Percentiles rank a stretch among this genome's conserved stretches.
Conservation (phyloP, 2,113 vertebrate species). For the Phalacrocorax aristotelis region DNA sequence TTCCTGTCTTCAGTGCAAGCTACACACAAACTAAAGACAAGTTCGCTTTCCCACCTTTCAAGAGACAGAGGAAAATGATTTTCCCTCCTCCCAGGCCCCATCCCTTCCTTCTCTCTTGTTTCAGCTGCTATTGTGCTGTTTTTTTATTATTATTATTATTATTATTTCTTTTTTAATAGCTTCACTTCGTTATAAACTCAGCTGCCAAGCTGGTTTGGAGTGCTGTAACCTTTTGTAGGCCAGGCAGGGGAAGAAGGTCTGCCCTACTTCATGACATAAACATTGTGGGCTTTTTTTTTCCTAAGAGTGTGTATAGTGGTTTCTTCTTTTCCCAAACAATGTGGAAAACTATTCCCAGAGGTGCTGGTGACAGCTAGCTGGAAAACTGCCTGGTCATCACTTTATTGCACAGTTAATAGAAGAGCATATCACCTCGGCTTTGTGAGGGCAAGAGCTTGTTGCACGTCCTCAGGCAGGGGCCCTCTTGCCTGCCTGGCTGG, state of each 20-base stretch:
- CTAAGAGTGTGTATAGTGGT: background rate
- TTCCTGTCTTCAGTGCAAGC: background rate
- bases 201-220: background rate
- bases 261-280: background rate
- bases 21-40: background rate
- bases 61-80: background rate
- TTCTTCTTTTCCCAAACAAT: background rate
- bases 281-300: accelerated
- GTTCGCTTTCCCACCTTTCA: background rate
- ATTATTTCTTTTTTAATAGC: background rate
- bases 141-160: background rate
- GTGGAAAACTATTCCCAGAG: background rate
- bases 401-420: background rate
- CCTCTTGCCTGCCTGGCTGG: background rate
- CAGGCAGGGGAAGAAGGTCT: background rate
- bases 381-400: background rate
- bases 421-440: background rate
- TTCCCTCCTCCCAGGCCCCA: background rate
- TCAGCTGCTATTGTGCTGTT: background rate
- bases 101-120: background rate
- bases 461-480: background rate
- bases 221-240: background rate
- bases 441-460: background rate
- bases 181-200: background rate
- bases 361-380: background rate